Conservation (phyloP, 2,797 vertebrate species). For the Phrynocephalus guinanensis region DNA sequence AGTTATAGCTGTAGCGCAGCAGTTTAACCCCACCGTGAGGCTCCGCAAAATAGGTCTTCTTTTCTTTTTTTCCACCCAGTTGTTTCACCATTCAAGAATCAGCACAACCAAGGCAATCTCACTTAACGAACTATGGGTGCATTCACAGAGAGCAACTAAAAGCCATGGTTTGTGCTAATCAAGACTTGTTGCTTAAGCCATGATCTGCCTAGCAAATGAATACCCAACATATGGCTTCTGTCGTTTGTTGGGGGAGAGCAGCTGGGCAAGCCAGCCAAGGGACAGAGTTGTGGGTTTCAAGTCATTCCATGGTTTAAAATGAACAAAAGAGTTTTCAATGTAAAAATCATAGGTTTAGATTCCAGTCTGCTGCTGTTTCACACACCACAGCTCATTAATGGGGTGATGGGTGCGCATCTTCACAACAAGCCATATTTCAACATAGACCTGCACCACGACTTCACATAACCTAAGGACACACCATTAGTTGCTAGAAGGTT, state of each 20-base stretch:
- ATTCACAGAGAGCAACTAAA: background rate
- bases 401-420: background rate
- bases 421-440: background rate
- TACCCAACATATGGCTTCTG: background rate
- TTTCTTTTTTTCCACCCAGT: background rate
- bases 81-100: background rate
- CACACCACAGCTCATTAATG: background rate
- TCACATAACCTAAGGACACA: background rate
- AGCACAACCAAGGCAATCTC: too few relatives aligned
- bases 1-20: too few relatives aligned
- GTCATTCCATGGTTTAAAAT: background rate
- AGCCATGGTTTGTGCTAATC: too few relatives aligned
- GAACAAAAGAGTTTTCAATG: background rate
- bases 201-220: background rate
- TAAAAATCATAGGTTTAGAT: background rate
- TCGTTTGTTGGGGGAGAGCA: background rate
- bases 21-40: too few relatives aligned
- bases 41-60: too few relatives aligned
- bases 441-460: background rate
- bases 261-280: background rate
- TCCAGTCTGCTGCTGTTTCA: background rate
- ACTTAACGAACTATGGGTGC: background rate
- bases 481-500: background rate
- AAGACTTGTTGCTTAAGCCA: background rate
- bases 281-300: background rate